Conservation (phyloP, 2,797 vertebrate genomes). For the Momotus momota region DNA sequence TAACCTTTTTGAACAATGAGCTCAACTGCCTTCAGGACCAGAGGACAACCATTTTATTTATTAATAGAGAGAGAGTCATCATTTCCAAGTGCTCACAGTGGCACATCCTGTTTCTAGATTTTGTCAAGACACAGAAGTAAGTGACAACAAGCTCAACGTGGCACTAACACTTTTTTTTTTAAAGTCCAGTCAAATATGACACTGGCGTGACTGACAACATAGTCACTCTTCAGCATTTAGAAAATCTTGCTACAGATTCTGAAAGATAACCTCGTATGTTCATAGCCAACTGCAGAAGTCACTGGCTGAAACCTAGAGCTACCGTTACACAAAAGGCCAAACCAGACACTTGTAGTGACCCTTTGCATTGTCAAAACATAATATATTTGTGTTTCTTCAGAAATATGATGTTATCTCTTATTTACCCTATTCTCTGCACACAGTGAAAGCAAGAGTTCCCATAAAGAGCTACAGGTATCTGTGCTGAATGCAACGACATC, state of each 20-base stretch:
- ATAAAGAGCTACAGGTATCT: neutral
- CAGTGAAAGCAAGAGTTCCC: neutral
- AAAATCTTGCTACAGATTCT: neutral
- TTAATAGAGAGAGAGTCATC: conserved; percentile 11
- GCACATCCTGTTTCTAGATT: neutral
- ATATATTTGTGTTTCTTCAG: neutral
- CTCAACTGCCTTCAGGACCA: neutral
- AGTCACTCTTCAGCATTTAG: neutral
- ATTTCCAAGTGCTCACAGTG: neutral
- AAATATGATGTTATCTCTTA: neutral
- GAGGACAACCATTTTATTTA: conserved; percentile 13
- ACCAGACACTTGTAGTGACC: neutral
- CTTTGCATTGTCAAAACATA: neutral
- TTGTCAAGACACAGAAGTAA: neutral
- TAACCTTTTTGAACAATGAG: conserved; percentile 49
- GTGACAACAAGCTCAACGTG: neutral
- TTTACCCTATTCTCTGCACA: neutral
- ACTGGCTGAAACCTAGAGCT: neutral
- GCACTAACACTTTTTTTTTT: neutral
- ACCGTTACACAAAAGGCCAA: neutral
- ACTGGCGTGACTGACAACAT: neutral
- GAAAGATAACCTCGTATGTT: neutral
- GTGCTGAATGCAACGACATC: neutral
- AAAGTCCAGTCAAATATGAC: neutral
- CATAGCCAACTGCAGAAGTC: neutral